Evolutionary conservation across 2,797 vertebrate genomes (phyloP), one percentile per base, ranked within the genome.

Genomic region (Phoeniculus purpureus): DNA sequence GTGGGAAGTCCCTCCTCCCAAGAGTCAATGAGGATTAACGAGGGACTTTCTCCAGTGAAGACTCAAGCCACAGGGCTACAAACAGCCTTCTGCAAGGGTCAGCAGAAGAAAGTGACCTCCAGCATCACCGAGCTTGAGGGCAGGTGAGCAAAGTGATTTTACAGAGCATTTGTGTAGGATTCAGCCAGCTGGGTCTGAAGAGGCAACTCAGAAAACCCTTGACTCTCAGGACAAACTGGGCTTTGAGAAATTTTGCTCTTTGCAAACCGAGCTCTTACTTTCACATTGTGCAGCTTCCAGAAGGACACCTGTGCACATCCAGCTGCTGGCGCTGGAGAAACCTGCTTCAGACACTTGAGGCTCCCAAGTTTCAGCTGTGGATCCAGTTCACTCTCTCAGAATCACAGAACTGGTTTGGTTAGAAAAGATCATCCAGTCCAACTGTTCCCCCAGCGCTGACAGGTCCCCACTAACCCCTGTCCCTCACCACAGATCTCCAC

Each of bases 321-420:
- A n/a, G 13, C 52, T 37, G 11, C 60, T 10, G 10, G 7, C 4
- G 1, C 3, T 1, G 1, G 22, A 32, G 32, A 61, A 79, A n/a
- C 7, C 48, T 2, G 0, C 25, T 37, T 15, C 7, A 65, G 31
- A 27, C 4, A 4, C 29, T 4, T 23, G 43, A 58, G 51, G 15
- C 34, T 59, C n/a, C 27, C 40, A 64, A 15, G 19, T 16, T 26
- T 40, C 9, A 27, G 26, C 45, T 31, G 37, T 10, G 29, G 16
- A 10, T 8, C 15, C 31, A 60, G 58, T 16, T 16, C 10, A 43
- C 9, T 43, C 15, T 22, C 56, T 43, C 48, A 9, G 40, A 73
- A 16, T 7, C 54, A 18, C 66, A 21, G 26, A 3, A 43, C 43
- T 43, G 43, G 43, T 43, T 43, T 43, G 43, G 43, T 16, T 43